Evolutionary conservation across 2,113 vertebrate species (phyloP).

Genomic region (Accipiter virgatus): DNA sequence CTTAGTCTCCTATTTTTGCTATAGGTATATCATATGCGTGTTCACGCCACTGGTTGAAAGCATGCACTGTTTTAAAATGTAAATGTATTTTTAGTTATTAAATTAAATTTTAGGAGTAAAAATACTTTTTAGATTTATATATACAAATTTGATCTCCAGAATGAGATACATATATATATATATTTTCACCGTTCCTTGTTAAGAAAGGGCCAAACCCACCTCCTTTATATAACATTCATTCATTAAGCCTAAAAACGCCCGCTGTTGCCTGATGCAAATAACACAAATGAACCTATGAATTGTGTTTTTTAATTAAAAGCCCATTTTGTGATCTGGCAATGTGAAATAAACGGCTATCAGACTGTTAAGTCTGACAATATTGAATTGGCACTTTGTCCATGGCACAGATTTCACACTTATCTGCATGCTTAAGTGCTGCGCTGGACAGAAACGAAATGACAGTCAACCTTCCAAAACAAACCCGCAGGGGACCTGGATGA

Average conservation of each 20-base stretch:
- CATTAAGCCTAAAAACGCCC: not conserved
- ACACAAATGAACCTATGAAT: not conserved
- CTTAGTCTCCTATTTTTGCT: not conserved
- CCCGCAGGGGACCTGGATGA: accelerated
- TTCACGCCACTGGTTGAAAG: not conserved
- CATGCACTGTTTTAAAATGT: not conserved
- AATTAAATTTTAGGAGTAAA: not conserved
- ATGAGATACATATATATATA: not conserved
- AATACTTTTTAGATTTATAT: not conserved
- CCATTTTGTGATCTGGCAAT: not conserved
- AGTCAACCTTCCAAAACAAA: not conserved
- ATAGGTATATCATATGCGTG: too few relatives aligned
- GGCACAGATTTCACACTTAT: not conserved
- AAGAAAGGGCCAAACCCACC: not conserved
- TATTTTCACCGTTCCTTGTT: not conserved
- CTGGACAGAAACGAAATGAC: not conserved
- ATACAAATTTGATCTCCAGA: not conserved
- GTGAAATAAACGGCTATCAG: not conserved
- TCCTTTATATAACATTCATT: not conserved
- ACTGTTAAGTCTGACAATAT: not conserved
- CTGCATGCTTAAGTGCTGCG: not conserved
- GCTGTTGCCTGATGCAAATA: not conserved
- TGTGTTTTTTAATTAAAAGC: constrained; percentile 1
- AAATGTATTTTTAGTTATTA: not conserved
- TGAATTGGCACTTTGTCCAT: not conserved